A percentile compares a stretch with the other conserved stretches of the same genome.
These are phyloP conservation scores for Brachylomia viminalis DNA, from an alignment of 2,888 invertebrate genomes.

Conservation along the genomic window DNA sequence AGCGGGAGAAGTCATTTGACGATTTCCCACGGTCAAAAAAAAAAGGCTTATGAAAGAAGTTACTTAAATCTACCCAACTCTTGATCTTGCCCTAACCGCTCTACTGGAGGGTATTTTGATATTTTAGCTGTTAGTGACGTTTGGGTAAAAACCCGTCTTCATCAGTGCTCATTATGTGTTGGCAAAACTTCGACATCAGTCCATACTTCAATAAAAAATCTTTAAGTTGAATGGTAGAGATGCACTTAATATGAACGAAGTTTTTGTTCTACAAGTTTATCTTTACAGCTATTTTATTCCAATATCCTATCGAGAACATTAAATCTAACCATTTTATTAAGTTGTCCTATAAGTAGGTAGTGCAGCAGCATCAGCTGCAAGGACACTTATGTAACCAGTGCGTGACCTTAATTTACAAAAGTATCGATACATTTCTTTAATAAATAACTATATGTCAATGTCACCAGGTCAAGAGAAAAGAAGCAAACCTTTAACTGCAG, in stretches of 20 bases:
- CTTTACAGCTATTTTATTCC: slow-evolving; percentile 4
- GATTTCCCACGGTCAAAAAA: no score
- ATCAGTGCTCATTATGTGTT: neutral
- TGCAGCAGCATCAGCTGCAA: slow-evolving; percentile 36
- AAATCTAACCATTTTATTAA: slow-evolving; percentile 15
- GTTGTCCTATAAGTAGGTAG: slow-evolving; percentile 14
- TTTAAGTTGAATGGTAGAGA: neutral
- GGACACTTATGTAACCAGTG: slow-evolving; percentile 57
- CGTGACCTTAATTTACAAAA: slow-evolving; percentile 40
- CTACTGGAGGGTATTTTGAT: slow-evolving; percentile 5
- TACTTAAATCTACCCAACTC: neutral
- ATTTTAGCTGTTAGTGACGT: neutral
- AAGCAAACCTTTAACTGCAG: slow-evolving; percentile 84
- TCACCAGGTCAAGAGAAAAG: slow-evolving; percentile 18
- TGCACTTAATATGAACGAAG: neutral
- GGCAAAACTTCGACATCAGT: neutral
- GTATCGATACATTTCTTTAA: slow-evolving; percentile 32
- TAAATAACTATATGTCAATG: slow-evolving; percentile 17
- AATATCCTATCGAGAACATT: neutral
- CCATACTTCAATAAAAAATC: neutral
- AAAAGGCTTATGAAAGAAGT: no score
- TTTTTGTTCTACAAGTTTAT: neutral
- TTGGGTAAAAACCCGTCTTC: neutral
- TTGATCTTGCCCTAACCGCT: neutral
- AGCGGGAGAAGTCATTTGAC: no score